A percentile compares a stretch with the other conserved stretches of the same genome.
phyloP scores from a whole-genome alignment of 1,140 invertebrate genomes.

The Maniola jurtina region DNA sequence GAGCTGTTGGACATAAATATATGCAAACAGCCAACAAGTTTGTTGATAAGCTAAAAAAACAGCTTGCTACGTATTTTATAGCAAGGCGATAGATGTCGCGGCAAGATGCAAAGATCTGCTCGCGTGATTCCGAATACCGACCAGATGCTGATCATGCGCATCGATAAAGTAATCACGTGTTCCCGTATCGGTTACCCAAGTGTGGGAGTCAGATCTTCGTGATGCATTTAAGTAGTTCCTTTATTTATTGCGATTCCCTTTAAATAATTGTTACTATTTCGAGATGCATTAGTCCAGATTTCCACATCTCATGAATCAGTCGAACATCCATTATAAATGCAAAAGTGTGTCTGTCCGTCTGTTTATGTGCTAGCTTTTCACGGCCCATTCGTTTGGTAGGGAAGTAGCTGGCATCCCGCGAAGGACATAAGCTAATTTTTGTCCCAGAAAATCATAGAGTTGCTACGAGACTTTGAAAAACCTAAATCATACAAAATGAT shows the following conservation, averaged over 20 bases:
- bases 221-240: constrained; percentile 15
- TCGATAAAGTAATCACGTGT: constrained; percentile 62
- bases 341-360: no score
- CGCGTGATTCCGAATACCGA: constrained; percentile 41
- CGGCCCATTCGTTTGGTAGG: no score
- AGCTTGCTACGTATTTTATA: constrained; percentile 5
- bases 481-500: no score
- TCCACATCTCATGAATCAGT: neutral
- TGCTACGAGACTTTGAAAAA: no score
- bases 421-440: no score
- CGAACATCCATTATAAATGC: neutral
- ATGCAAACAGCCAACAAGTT: neutral
- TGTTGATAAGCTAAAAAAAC: neutral
- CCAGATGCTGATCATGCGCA: constrained; percentile 58
- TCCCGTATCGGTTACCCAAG: constrained; percentile 53
- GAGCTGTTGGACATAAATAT: neutral
- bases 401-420: no score
- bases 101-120: constrained; percentile 39
- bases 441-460: no score
- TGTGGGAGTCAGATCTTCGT: constrained; percentile 31
- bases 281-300: constrained; percentile 3
- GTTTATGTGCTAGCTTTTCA: no score
- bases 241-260: constrained; percentile 20
- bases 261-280: constrained; percentile 13
- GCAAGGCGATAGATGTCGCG: constrained; percentile 23